These are phyloP conservation scores for Pseudomugil tenellus DNA, from an alignment of 2,797 vertebrate species.

Conservation along the genomic window DNA sequence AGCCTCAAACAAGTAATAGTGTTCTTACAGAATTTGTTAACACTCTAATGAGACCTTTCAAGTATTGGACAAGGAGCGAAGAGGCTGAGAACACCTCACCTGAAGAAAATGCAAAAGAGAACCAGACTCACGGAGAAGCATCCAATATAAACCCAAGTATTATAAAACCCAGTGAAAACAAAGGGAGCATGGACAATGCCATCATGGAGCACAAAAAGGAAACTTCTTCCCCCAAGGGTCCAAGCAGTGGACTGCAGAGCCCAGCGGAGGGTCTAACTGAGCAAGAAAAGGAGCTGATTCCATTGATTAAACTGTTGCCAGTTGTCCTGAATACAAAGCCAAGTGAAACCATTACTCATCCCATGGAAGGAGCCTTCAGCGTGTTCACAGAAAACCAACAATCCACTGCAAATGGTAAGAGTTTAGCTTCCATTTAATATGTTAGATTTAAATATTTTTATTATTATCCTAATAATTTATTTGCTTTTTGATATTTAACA, in stretches of 20 bases:
- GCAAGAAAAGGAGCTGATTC: conserved; percentile 78
- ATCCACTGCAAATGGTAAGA: conserved; percentile 60
- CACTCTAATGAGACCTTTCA: conserved; percentile 81
- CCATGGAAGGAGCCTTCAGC: conserved; percentile 38
- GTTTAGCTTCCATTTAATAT: neutral
- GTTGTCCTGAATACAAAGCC: conserved; percentile 42
- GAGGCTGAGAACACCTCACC: conserved; percentile 21
- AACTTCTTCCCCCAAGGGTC: conserved; percentile 42
- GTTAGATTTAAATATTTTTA: too few species aligned
- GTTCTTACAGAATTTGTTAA: conserved; percentile 80
- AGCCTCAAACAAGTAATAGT: conserved; percentile 70
- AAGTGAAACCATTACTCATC: conserved; percentile 31
- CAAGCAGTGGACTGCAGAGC: conserved; percentile 35
- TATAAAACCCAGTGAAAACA: conserved; percentile 55
- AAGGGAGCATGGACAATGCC: conserved; percentile 74
- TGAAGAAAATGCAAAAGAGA: conserved; percentile 49
- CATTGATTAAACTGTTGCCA: conserved; percentile 56
- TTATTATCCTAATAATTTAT: neutral
- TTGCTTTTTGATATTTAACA: conserved; percentile 1
- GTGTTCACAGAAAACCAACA: conserved; percentile 33
- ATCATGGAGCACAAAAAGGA: conserved; percentile 69
- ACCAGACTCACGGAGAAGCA: conserved; percentile 44
- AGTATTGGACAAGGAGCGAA: conserved; percentile 69
- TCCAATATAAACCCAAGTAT: conserved; percentile 52
- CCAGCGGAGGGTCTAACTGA: conserved; percentile 76